These are phyloP conservation scores for Holacanthus passer DNA, from an alignment of 2,113 vertebrate genomes.

Conservation along the genomic window DNA sequence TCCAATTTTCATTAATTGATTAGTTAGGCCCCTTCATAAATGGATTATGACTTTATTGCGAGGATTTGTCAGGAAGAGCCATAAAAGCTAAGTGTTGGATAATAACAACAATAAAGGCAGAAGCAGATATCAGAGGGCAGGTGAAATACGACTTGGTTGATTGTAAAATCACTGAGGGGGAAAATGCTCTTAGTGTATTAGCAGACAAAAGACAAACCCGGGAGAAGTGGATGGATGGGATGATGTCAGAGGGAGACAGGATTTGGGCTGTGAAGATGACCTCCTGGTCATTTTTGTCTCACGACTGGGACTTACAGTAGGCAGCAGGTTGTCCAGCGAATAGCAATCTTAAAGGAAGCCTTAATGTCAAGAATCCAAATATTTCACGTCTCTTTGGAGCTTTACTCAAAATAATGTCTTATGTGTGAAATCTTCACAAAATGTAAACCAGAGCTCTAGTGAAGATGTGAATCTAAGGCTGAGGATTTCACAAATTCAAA, in stretches of 20 bases:
- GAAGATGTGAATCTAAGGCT: too few species aligned
- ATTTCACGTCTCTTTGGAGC: too few species aligned
- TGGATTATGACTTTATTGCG: constrained; percentile 92
- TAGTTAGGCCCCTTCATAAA: constrained; percentile 92
- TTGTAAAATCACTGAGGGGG: constrained; percentile 85
- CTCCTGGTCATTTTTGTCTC: constrained; percentile 21
- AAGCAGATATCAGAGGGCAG: constrained; percentile 81
- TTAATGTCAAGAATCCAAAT: constrained; percentile 3
- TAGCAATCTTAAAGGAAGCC: background rate
- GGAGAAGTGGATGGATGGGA: constrained; percentile 61
- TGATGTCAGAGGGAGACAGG: constrained; percentile 62
- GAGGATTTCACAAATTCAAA: too few species aligned
- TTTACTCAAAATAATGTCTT: background rate
- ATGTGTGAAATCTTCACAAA: background rate
- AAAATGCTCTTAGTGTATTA: constrained; percentile 85
- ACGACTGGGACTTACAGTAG: constrained; percentile 14
- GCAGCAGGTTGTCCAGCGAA: background rate
- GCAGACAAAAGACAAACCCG: constrained; percentile 78
- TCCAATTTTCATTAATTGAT: constrained; percentile 98
- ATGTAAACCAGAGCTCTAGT: background rate
- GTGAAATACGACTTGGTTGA: constrained; percentile 82
- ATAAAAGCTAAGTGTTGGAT: constrained; percentile 86
- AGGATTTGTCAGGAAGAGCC: constrained; percentile 82
- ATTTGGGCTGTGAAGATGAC: constrained; percentile 52
- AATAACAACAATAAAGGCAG: constrained; percentile 87